Evolutionary conservation across 2,113 vertebrate genomes (phyloP), one percentile per base, ranked within the genome.

Genomic region (Pelmatolapia mariae): DNA sequence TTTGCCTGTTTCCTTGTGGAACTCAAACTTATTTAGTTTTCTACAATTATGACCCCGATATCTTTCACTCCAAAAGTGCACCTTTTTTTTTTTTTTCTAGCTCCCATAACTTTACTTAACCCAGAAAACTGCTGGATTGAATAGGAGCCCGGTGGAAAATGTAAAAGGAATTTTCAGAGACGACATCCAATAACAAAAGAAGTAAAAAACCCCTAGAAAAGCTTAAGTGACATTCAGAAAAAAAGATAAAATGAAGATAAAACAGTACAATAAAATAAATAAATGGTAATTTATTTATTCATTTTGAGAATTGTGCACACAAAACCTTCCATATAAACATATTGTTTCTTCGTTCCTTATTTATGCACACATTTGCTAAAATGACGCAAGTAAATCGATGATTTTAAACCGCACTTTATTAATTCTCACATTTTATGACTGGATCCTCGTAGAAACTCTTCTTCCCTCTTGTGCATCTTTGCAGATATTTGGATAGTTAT

Each of bases 341-440:
- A 5, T 40, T 38, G 33, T 68, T 40, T 40, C 7, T 68, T 68
- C 12, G 2, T 36, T 66, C 61, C 18, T 66, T 40, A 40, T 68
- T 40, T 8, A 68, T 68, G 36, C n/a, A 40, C n/a, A 40, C 11
- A 3, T 68, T 71, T 6, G 4, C 7, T 38, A 24, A 71, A 24
- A 71, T 40, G n/a, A 3, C 1, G 1, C 11, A 40, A 40, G 26
- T 16, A 29, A 16, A 59, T 8, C 1, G 56, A 29, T 9, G 0
- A 59, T 59, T 29, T 9, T 29, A 59, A 29, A 59, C 56, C 1
- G 8, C 26, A 31, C 26, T 24, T 71, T 3, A 24, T 22, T 43
- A n/a, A 66, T 38, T 66, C 19, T 38, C 19, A 66, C 19, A 66
- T 66, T 63, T 63, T 33, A 33, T 63, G 16, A 61, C 9, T n/a